Evolutionary conservation across 1,140 invertebrate genomes (phyloP), one percentile per base, ranked within the genome.

Genomic region (Pissodes strobi): DNA sequence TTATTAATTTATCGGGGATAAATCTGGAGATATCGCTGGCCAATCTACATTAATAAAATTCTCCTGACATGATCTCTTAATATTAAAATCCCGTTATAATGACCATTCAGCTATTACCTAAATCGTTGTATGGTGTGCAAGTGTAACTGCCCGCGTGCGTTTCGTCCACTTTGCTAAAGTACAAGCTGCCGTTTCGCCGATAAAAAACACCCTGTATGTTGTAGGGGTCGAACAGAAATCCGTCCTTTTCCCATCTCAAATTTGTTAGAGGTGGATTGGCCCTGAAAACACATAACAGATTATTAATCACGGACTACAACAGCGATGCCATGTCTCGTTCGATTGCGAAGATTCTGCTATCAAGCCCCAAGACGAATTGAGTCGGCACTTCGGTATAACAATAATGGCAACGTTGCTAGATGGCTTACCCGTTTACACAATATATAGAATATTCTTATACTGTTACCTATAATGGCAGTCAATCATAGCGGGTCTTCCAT

Each of bases 391-490:
- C n/a, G n/a, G n/a, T n/a, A n/a, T n/a, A n/a, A n/a, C n/a, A n/a
- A n/a, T n/a, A n/a, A n/a, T n/a, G n/a, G n/a, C n/a, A n/a, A n/a
- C n/a, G n/a, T n/a, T n/a, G n/a, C n/a, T n/a, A 30, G 27, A 30
- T 5, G 12, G 27, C 5, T 12, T 5, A 30, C 27, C 27, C 5
- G 12, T 30, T 30, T 30, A 30, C 4, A 6, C 12, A 30, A 30
- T 30, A 5, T 6, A 6, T 6, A 30, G 4, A 30, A 30, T 30
- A 30, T 6, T 30, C 12, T 30, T 6, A 30, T n/a, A n/a, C n/a
- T n/a, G n/a, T n/a, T n/a, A n/a, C n/a, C n/a, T n/a, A 69, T 95
- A 94, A 74, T 94, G 91, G 77, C 95, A 98, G 77, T 95, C 91
- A 34, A 98, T 83, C 34, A 94, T 86, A 12, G 92, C 93, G n/a